These are phyloP conservation scores for Rhinoptilus africanus DNA, from an alignment of 2,113 vertebrate species.

Conservation along the genomic window DNA sequence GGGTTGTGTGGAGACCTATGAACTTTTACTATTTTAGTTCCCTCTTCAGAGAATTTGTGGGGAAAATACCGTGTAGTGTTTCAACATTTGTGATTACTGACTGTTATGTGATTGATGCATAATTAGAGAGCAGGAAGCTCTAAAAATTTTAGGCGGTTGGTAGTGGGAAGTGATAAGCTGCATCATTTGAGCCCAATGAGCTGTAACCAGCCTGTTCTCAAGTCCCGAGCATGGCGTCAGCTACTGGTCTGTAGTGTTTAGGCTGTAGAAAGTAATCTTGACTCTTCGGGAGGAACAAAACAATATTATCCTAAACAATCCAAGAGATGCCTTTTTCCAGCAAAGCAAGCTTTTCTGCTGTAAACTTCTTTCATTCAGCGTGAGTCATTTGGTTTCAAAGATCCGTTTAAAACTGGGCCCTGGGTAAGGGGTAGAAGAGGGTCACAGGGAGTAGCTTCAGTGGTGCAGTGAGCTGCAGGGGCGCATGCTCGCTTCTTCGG, in stretches of 20 bases:
- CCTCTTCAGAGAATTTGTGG: neutral
- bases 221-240: neutral
- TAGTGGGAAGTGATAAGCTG: neutral
- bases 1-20: neutral
- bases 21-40: neutral
- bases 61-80: neutral
- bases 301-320: neutral
- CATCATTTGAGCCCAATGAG: neutral
- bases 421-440: neutral
- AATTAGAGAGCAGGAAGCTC: neutral
- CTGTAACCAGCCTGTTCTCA: neutral
- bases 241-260: neutral
- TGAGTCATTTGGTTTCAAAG: neutral
- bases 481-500: neutral
- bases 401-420: neutral
- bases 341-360: neutral
- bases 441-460: neutral
- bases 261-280: neutral
- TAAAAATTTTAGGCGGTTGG: neutral
- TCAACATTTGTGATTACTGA: neutral
- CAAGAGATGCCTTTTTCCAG: neutral
- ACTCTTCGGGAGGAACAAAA: neutral
- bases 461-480: neutral
- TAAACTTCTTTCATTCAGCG: neutral
- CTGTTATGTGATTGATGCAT: no score